Conservation (phyloP, 92 coral and sea anemone genomes). For the Bergia sp. region DNA sequence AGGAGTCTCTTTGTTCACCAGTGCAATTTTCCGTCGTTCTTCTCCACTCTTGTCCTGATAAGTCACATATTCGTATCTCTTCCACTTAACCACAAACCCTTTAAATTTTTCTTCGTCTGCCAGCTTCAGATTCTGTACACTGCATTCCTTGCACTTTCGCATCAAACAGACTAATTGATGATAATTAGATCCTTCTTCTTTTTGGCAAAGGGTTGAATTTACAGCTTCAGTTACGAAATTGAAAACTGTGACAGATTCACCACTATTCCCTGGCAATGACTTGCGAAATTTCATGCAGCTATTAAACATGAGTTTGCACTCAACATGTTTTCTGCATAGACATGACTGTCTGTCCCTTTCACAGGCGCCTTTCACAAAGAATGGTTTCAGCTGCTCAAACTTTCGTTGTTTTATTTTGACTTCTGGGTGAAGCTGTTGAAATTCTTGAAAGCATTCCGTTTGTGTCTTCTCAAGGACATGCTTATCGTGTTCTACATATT, state of each 20-base stretch:
- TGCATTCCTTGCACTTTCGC: constrained; percentile 62
- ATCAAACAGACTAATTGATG: constrained; percentile 50
- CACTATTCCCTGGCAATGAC: constrained; percentile 9
- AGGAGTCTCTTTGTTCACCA: constrained; percentile 62
- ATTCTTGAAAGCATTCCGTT: constrained; percentile 57
- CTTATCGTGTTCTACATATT: constrained; percentile 54
- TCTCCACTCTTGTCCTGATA: constrained; percentile 51
- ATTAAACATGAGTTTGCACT: constrained; percentile 47
- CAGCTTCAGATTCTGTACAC: constrained; percentile 44
- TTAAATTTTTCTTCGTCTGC: constrained; percentile 48
- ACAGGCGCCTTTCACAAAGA: constrained; percentile 53
- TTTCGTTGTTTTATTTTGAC: constrained; percentile 45
- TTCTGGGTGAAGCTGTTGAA: constrained; percentile 59
- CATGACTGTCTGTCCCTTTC: constrained; percentile 54
- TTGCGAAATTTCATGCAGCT: constrained; percentile 63
- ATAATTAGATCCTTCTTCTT: constrained; percentile 34
- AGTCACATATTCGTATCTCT: constrained; percentile 67
- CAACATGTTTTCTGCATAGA: constrained; percentile 60
- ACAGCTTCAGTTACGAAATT: constrained; percentile 49
- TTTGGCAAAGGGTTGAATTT: constrained; percentile 42
- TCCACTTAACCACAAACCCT: constrained; percentile 65
- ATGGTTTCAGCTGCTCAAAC: constrained; percentile 62
- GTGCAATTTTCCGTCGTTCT: constrained; percentile 49
- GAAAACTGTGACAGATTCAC: constrained; percentile 24
- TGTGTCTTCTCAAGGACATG: constrained; percentile 66